These are phyloP conservation scores for Chlamydotis undulata DNA, from an alignment of 2,113 vertebrate genomes.

Conservation along the genomic window DNA sequence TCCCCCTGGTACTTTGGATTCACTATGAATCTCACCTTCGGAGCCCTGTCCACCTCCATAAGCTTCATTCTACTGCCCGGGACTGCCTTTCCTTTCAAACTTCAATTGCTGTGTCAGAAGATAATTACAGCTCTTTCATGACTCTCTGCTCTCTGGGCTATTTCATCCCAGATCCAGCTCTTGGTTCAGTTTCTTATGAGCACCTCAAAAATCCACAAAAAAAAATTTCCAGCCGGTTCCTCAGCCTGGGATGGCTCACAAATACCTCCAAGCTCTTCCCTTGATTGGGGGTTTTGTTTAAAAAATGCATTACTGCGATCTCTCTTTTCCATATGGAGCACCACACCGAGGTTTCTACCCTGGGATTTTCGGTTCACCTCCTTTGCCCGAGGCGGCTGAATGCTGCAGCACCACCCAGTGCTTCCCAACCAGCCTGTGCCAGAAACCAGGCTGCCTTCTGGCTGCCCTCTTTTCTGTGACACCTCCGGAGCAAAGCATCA, in stretches of 20 bases:
- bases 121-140: not conserved
- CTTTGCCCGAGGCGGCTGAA: not conserved
- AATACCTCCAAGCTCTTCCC: not conserved
- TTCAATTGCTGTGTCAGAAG: slow-evolving; percentile 38
- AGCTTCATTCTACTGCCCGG: not conserved
- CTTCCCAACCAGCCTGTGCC: not conserved
- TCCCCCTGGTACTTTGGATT: not conserved
- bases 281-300: not conserved
- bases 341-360: not conserved
- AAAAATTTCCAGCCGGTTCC: not conserved
- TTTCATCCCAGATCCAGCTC: not conserved
- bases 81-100: not conserved
- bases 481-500: not conserved
- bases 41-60: not conserved
- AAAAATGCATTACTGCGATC: not conserved
- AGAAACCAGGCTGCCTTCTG: not conserved
- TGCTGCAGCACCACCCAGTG: not conserved
- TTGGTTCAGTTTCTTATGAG: rapidly evolving
- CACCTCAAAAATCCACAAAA: not conserved
- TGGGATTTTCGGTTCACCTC: not conserved
- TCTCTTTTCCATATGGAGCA: not conserved
- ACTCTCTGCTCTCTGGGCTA: not conserved
- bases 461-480: not conserved
- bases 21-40: not conserved
- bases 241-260: not conserved